Percentiles rank a stretch among this genome's conserved stretches.
Evolutionary conservation across 2,797 vertebrate species (phyloP).

Genomic region (Danio choprae): DNA sequence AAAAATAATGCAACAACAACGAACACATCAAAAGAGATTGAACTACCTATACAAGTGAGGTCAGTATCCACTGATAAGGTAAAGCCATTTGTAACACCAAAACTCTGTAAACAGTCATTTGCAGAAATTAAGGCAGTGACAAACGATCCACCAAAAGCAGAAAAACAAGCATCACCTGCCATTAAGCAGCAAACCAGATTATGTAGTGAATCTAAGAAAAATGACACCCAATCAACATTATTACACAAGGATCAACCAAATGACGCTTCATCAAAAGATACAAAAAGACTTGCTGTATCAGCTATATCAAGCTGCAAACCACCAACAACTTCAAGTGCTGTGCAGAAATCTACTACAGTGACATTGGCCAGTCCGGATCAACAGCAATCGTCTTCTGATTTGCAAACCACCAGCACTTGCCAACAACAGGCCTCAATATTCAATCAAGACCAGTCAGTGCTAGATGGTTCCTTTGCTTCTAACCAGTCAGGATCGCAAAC

Average conservation of each 20-base stretch:
- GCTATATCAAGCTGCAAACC: slow-evolving; percentile 77
- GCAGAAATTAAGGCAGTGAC: slow-evolving; percentile 68
- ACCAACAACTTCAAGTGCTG: slow-evolving; percentile 63
- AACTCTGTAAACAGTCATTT: slow-evolving; percentile 79
- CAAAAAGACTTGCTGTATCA: slow-evolving; percentile 75
- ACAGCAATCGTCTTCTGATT: slow-evolving; percentile 52
- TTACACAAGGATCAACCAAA: slow-evolving; percentile 74
- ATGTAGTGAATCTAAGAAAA: slow-evolving; percentile 65
- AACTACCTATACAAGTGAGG: slow-evolving; percentile 79
- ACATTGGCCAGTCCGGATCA: slow-evolving; percentile 58
- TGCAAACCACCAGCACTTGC: slow-evolving; percentile 61
- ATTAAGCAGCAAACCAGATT: slow-evolving; percentile 60
- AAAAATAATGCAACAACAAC: slow-evolving; percentile 58
- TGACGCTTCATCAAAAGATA: slow-evolving; percentile 68
- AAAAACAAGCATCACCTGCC: slow-evolving; percentile 48
- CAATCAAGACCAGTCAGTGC: slow-evolving; percentile 45
- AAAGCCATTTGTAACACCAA: slow-evolving; percentile 77
- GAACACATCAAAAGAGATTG: slow-evolving; percentile 71
- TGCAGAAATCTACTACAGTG: slow-evolving; percentile 61
- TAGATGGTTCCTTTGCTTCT: slow-evolving; percentile 47
- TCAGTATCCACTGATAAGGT: slow-evolving; percentile 76
- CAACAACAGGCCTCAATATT: slow-evolving; percentile 45
- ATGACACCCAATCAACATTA: slow-evolving; percentile 72
- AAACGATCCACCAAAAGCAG: slow-evolving; percentile 65
- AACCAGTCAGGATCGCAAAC: slow-evolving; percentile 58